Percentiles rank a stretch among this genome's conserved stretches.
These are phyloP conservation scores for Orchestes rusci DNA, from an alignment of 2,888 invertebrate species.

Conservation along the genomic window DNA sequence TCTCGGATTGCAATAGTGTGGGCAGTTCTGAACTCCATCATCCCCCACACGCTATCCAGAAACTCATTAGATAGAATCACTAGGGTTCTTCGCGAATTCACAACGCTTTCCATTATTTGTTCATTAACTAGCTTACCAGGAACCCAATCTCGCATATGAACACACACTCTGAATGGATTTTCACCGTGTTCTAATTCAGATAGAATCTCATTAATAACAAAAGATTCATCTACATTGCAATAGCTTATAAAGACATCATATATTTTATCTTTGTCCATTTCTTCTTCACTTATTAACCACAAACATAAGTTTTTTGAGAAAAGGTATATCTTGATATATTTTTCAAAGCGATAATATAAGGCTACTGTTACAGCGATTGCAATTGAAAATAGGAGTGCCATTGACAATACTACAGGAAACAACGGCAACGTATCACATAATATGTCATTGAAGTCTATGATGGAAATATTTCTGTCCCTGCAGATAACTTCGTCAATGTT, in stretches of 20 bases:
- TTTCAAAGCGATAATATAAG: constrained; percentile 49
- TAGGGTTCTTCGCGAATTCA: constrained; percentile 62
- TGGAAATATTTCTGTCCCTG: too few species aligned
- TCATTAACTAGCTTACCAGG: constrained; percentile 66
- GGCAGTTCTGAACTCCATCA: constrained; percentile 68
- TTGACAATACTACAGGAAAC: too few species aligned
- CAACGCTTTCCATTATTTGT: constrained; percentile 64
- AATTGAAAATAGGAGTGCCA: too few species aligned
- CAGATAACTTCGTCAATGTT: too few species aligned
- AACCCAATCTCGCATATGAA: constrained; percentile 68
- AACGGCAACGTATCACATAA: too few species aligned
- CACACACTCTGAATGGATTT: constrained; percentile 50
- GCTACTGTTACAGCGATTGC: constrained; percentile 21
- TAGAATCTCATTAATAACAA: constrained; percentile 58
- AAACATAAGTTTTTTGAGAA: constrained; percentile 52
- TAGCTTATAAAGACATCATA: constrained; percentile 79
- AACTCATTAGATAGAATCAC: constrained; percentile 67
- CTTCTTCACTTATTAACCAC: constrained; percentile 61
- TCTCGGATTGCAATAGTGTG: constrained; percentile 65
- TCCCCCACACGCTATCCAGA: constrained; percentile 69
- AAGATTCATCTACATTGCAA: constrained; percentile 67
- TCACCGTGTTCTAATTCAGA: too few species aligned
- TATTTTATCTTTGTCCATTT: constrained; percentile 57
- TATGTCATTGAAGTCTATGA: too few species aligned
- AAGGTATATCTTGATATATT: constrained; percentile 61